These are phyloP conservation scores for Aulostomus chinensis DNA, from an alignment of 2,797 vertebrate genomes.

Conservation along the genomic window DNA sequence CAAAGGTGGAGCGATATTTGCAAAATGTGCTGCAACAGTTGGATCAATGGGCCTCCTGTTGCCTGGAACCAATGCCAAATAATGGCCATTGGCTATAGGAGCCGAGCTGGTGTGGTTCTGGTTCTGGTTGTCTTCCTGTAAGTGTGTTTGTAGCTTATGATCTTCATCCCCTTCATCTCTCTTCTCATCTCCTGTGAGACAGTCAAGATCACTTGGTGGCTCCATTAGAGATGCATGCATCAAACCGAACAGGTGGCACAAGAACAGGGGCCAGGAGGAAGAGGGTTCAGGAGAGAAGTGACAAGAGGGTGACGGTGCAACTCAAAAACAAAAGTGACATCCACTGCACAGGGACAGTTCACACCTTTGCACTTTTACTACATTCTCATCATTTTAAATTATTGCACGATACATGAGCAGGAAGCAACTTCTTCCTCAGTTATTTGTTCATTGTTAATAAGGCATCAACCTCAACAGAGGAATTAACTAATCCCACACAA, in stretches of 20 bases:
- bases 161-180: slow-evolving; percentile 36
- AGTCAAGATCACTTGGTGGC: slow-evolving; percentile 79
- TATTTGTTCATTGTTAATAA: no score
- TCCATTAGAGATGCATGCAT: slow-evolving; percentile 71
- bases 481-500: no score
- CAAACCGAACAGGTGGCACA: slow-evolving; percentile 55
- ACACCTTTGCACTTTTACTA: no score
- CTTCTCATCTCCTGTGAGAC: slow-evolving; percentile 78
- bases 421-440: no score
- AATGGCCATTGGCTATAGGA: slow-evolving; percentile 69
- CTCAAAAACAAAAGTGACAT: slow-evolving; percentile 41
- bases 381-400: no score
- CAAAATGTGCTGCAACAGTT: slow-evolving; percentile 55
- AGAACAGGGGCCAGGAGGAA: slow-evolving; percentile 41
- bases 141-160: slow-evolving; percentile 25
- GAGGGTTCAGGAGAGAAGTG: slow-evolving; percentile 52
- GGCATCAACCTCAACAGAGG: no score
- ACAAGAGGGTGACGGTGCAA: slow-evolving; percentile 44
- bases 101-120: slow-evolving; percentile 42
- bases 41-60: slow-evolving; percentile 76
- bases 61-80: slow-evolving; percentile 71
- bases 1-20: slow-evolving; percentile 20
- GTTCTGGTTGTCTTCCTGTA: slow-evolving; percentile 63
- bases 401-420: no score
- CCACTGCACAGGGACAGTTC: slow-evolving; percentile 12